Evolutionary conservation across 2,797 vertebrate species (phyloP).

Genomic region (Lacerta bilineata): DNA sequence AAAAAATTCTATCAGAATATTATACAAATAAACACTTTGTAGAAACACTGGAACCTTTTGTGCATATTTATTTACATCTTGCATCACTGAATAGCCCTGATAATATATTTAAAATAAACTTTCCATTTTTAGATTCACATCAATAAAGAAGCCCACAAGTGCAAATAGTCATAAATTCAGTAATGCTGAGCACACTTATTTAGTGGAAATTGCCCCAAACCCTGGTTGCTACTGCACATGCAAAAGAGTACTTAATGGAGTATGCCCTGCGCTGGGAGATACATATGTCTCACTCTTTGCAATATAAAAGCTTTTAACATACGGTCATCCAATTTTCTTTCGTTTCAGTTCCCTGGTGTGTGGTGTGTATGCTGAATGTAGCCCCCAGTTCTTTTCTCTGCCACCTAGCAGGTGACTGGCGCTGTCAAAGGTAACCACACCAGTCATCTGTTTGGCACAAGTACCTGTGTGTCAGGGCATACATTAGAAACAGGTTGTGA

Average conservation of each 20-base stretch:
- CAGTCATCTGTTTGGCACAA: background rate
- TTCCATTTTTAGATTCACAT: slow-evolving; percentile 60
- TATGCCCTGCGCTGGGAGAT: background rate
- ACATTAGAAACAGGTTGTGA: background rate
- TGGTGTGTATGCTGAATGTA: too few relatives aligned
- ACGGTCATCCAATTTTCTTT: background rate
- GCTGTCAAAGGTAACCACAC: background rate
- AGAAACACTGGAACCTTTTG: slow-evolving; percentile 55
- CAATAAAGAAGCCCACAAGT: slow-evolving; percentile 66
- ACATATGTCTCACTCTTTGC: background rate
- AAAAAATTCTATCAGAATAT: slow-evolving; percentile 74
- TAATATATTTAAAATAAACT: slow-evolving; percentile 61
- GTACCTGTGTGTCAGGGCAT: background rate
- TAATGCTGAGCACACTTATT: slow-evolving; percentile 60
- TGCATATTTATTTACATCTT: slow-evolving; percentile 17
- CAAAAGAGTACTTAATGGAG: background rate
- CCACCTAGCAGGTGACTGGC: background rate
- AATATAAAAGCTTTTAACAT: background rate
- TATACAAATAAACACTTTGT: slow-evolving; percentile 57
- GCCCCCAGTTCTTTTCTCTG: background rate
- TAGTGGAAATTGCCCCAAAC: slow-evolving; percentile 58
- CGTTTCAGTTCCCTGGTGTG: background rate
- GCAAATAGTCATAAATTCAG: slow-evolving; percentile 74
- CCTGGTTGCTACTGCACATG: background rate
- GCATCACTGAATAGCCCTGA: slow-evolving; percentile 60